Percentiles rank a stretch among this genome's conserved stretches.
These are phyloP conservation scores for Priocnemis perturbator DNA, from an alignment of 2,888 invertebrate species.

Conservation along the genomic window DNA sequence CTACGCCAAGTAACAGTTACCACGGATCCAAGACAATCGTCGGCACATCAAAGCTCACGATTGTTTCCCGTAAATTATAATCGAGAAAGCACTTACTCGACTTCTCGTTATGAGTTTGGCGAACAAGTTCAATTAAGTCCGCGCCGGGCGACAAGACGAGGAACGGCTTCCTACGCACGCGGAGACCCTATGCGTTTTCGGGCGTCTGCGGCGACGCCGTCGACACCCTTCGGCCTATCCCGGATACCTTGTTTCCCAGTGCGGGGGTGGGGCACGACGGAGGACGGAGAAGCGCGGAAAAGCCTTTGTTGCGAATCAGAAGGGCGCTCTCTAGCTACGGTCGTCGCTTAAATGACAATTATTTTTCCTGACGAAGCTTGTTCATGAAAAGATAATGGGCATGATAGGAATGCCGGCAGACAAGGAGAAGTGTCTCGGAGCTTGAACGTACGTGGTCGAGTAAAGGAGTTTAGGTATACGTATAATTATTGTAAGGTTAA, in stretches of 20 bases:
- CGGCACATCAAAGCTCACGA: conserved; percentile 72
- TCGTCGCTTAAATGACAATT: too few relatives aligned
- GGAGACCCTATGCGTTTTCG: conserved; percentile 43
- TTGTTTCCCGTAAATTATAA: conserved; percentile 75
- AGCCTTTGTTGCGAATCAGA: too few relatives aligned
- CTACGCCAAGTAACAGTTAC: conserved; percentile 31
- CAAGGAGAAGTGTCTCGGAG: too few relatives aligned
- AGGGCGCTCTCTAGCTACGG: too few relatives aligned
- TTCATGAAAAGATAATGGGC: too few relatives aligned
- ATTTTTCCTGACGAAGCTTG: too few relatives aligned
- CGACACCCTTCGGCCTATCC: conserved; percentile 34
- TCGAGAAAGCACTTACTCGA: conserved; percentile 71
- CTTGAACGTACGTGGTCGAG: too few relatives aligned
- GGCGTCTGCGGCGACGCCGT: conserved; percentile 33
- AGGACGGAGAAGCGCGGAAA: too few relatives aligned
- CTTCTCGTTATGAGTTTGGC: conserved; percentile 75
- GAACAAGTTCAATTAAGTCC: conserved; percentile 75
- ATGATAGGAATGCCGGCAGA: too few relatives aligned
- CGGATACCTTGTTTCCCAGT: conserved; percentile 6
- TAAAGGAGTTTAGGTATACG: too few relatives aligned
- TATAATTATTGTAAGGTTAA: too few relatives aligned
- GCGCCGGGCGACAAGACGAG: conserved; percentile 52
- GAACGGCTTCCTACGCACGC: conserved; percentile 68
- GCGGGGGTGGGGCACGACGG: conserved; percentile 10
- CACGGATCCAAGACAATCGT: conserved; percentile 60